phyloP scores from a whole-genome alignment of 2,888 invertebrate genomes.

The Acleris holmiana region DNA sequence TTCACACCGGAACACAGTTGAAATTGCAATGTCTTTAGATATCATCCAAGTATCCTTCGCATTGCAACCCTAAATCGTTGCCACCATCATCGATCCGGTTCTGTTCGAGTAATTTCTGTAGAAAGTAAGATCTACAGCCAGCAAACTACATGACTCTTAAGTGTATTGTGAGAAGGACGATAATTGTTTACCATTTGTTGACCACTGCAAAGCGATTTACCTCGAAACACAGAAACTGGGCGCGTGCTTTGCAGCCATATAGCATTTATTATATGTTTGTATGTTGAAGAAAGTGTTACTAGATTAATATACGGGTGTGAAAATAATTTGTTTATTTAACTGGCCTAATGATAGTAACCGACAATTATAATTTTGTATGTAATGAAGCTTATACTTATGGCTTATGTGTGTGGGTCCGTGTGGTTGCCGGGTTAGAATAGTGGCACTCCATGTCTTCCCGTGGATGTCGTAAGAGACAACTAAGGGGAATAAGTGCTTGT shows the following conservation, averaged over 20 bases:
- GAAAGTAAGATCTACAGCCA: constrained; percentile 28
- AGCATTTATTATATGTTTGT: constrained; percentile 11
- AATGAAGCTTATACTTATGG: no score
- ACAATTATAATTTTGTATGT: no score
- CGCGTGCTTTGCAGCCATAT: constrained; percentile 9
- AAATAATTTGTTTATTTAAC: no score
- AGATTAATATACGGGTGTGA: background rate
- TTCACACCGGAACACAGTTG: background rate
- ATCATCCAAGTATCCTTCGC: background rate
- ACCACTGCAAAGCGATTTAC: constrained; percentile 29
- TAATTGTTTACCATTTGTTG: background rate
- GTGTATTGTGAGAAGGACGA: background rate
- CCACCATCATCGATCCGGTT: constrained; percentile 31
- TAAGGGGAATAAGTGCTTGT: no score
- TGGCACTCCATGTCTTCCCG: no score
- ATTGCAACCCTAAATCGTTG: constrained; percentile 26
- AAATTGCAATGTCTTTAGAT: background rate
- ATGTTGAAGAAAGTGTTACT: constrained; percentile 22
- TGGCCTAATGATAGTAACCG: no score
- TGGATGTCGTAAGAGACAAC: no score
- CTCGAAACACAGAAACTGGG: constrained; percentile 33
- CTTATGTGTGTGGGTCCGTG: no score
- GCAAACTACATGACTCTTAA: background rate
- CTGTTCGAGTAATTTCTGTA: constrained; percentile 32
- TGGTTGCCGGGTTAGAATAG: no score